These are phyloP conservation scores for Ophion costatus DNA, from an alignment of 2,888 invertebrate genomes.

Conservation along the genomic window DNA sequence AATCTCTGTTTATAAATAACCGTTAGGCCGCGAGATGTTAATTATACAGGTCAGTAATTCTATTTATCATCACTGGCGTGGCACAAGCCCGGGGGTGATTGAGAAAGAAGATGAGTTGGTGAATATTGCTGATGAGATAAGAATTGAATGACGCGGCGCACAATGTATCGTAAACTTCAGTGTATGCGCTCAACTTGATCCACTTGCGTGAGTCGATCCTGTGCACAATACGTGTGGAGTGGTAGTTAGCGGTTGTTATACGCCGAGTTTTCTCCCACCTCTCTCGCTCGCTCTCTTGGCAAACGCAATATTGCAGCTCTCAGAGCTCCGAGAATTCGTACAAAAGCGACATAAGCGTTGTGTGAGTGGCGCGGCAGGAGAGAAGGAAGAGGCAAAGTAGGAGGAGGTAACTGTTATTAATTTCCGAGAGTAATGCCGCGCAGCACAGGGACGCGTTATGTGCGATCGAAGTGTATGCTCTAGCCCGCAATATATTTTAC, in stretches of 20 bases:
- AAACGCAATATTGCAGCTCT: conserved; percentile 40
- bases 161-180: conserved; percentile 26
- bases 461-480: conserved; percentile 17
- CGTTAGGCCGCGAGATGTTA: conserved; percentile 38
- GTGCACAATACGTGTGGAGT: not conserved
- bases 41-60: conserved; percentile 49
- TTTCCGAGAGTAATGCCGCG: conserved; percentile 40
- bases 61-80: conserved; percentile 26
- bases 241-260: conserved; percentile 32
- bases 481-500: conserved; percentile 18
- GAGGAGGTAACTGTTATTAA: conserved; percentile 44
- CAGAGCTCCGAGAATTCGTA: conserved; percentile 48
- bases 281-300: conserved; percentile 5
- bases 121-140: conserved; percentile 25
- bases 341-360: conserved; percentile 41
- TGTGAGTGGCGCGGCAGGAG: conserved; percentile 6
- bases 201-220: conserved; percentile 25
- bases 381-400: not conserved
- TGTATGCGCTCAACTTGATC: conserved; percentile 36
- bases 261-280: conserved; percentile 17
- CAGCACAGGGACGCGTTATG: not conserved
- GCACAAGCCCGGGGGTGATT: not conserved
- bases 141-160: not conserved
- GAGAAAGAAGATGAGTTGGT: conserved; percentile 24
- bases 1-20: conserved; percentile 40